Percentiles rank a stretch among this genome's conserved stretches.
phyloP scores from a whole-genome alignment of 2,797 vertebrate species.

The Leptatherina wallacei region DNA sequence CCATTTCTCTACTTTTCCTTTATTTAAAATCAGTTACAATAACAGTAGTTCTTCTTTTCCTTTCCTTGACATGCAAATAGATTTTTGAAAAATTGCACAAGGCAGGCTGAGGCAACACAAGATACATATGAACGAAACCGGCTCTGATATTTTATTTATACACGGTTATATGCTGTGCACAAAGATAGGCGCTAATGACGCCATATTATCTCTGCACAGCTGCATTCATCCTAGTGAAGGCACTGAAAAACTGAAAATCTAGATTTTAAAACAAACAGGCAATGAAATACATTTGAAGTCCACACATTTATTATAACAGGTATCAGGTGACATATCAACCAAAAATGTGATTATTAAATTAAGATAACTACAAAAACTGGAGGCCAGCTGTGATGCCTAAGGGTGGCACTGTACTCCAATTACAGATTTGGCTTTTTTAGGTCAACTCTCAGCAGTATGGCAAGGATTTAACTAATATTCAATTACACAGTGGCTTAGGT shows the following conservation, averaged over 20 bases:
- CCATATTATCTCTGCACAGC: conserved; percentile 13
- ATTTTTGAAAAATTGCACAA: neutral
- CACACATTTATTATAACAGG: neutral
- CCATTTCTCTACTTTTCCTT: conserved; percentile 10
- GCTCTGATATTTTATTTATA: conserved; percentile 57
- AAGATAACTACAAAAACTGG: conserved; percentile 40
- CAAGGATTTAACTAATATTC: conserved; percentile 73
- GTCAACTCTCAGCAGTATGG: conserved; percentile 67
- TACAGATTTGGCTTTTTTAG: conserved; percentile 58
- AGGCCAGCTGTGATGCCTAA: conserved; percentile 41
- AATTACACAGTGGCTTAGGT: conserved; percentile 77
- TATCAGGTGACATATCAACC: conserved; percentile 1
- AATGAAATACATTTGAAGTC: conserved; percentile 8
- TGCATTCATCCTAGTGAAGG: conserved; percentile 5
- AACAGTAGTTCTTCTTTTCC: conserved; percentile 17
- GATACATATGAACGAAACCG: conserved; percentile 26
- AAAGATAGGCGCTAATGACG: conserved; percentile 33
- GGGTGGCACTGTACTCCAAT: conserved; percentile 45
- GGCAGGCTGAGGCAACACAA: neutral
- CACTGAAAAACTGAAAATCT: neutral
- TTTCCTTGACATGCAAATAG: conserved; percentile 4
- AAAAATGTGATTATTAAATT: conserved; percentile 37
- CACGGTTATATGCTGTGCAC: neutral
- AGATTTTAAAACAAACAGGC: conserved; percentile 5
- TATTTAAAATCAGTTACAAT: conserved; percentile 18